Conservation (phyloP, 2,113 vertebrate species). For the Heptranchias perlo region DNA sequence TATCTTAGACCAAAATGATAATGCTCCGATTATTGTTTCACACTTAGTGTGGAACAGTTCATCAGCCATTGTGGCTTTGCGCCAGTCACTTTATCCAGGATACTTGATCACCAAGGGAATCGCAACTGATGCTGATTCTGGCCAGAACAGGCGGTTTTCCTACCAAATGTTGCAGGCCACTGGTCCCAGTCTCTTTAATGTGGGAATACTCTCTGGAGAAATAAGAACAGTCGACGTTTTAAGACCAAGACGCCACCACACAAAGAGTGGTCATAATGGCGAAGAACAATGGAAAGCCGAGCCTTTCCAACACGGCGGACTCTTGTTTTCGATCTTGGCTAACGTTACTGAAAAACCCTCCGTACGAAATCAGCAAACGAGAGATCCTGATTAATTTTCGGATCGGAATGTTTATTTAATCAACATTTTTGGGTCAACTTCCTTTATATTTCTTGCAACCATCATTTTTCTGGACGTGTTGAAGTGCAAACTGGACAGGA, state of each 20-base stretch:
- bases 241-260: constrained; percentile 62
- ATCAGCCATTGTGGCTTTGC: background rate
- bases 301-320: constrained; percentile 59
- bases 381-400: constrained; percentile 51
- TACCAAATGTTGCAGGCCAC: constrained; percentile 50
- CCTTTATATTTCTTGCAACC: background rate
- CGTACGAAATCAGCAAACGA: constrained; percentile 57
- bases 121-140: constrained; percentile 52
- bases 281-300: constrained; percentile 61
- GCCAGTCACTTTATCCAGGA: background rate
- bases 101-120: constrained; percentile 52
- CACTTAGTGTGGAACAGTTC: constrained; percentile 56
- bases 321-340: constrained; percentile 65
- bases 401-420: constrained; percentile 52
- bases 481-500: background rate
- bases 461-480: background rate
- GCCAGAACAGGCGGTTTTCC: constrained; percentile 52
- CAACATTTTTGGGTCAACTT: background rate
- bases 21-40: constrained; percentile 64
- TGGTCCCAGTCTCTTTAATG: constrained; percentile 49
- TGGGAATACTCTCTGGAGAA: constrained; percentile 49
- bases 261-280: constrained; percentile 66
- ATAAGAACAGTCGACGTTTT: constrained; percentile 50
- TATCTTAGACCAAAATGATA: constrained; percentile 74
- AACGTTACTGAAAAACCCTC: constrained; percentile 58